Evolutionary conservation across 2,888 invertebrate species (phyloP).

Genomic region (Odontocerum albicorne): DNA sequence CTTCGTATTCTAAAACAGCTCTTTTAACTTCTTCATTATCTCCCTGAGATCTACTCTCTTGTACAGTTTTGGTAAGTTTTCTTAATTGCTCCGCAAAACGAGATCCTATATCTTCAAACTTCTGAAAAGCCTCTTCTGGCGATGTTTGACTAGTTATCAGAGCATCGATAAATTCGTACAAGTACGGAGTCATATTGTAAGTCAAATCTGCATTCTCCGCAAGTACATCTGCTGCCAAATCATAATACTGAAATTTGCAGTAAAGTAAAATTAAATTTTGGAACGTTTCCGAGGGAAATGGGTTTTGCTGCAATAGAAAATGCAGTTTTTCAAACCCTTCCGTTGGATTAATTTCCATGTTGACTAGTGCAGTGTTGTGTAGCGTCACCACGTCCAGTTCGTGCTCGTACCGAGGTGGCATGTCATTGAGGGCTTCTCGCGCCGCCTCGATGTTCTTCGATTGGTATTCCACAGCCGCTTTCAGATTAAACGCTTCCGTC

Average conservation of each 20-base stretch:
- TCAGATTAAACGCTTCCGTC: slow-evolving; percentile 97
- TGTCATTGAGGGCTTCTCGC: slow-evolving; percentile 82
- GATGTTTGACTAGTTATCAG: slow-evolving; percentile 97
- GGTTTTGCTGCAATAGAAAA: slow-evolving; percentile 92
- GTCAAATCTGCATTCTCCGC: slow-evolving; percentile 97
- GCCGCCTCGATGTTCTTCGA: slow-evolving; percentile 75
- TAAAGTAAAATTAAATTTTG: slow-evolving; percentile 92
- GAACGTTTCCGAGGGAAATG: slow-evolving; percentile 97
- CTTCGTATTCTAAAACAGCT: slow-evolving; percentile 90
- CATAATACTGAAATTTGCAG: slow-evolving; percentile 96
- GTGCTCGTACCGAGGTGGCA: slow-evolving; percentile 93
- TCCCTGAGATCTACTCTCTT: slow-evolving; percentile 85
- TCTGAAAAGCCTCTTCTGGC: slow-evolving; percentile 92
- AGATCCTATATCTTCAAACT: slow-evolving; percentile 91
- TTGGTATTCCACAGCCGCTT: slow-evolving; percentile 97
- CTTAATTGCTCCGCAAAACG: slow-evolving; percentile 87
- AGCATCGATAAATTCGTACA: slow-evolving; percentile 95
- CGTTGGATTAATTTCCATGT: slow-evolving; percentile 84
- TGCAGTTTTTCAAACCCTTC: slow-evolving; percentile 86
- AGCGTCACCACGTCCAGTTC: slow-evolving; percentile 97
- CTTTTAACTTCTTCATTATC: slow-evolving; percentile 88
- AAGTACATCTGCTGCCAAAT: slow-evolving; percentile 95
- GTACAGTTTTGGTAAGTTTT: slow-evolving; percentile 91
- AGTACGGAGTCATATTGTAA: slow-evolving; percentile 90
- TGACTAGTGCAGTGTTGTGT: slow-evolving; percentile 92